phyloP scores from a whole-genome alignment of 2,113 vertebrate species.

The Pomatorhinus ruficollis region DNA sequence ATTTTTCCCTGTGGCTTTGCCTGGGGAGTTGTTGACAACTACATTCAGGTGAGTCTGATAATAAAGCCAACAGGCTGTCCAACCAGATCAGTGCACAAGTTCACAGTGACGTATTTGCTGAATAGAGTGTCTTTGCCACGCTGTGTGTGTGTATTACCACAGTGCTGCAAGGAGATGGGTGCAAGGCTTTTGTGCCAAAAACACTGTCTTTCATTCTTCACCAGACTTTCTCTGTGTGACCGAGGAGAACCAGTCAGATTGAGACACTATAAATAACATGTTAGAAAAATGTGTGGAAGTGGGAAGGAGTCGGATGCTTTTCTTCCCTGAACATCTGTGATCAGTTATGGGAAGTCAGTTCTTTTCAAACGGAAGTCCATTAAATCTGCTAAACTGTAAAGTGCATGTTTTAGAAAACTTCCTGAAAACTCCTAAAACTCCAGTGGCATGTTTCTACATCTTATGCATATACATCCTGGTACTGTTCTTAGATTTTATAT shows the following conservation, averaged over 20 bases:
- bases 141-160: not conserved
- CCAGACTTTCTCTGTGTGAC: not conserved
- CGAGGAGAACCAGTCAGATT: not conserved
- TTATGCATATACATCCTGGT: not conserved
- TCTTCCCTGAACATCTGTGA: not conserved
- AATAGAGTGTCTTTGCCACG: not conserved
- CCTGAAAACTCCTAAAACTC: not conserved
- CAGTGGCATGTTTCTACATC: not conserved
- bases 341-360: not conserved
- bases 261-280: not conserved
- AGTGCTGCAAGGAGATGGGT: not conserved
- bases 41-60: slow-evolving; percentile 85
- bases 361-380: not conserved
- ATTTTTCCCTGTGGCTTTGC: slow-evolving; percentile 90
- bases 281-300: not conserved
- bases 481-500: not conserved
- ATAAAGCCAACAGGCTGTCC: not conserved
- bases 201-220: not conserved
- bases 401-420: not conserved
- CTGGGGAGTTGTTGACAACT: slow-evolving; percentile 91
- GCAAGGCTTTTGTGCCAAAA: not conserved
- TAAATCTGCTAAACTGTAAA: not conserved
- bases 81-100: not conserved
- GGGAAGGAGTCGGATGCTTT: not conserved
- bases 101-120: slow-evolving; percentile 10